Percentiles rank a stretch among this genome's conserved stretches.
Conservation (phyloP, 1,140 invertebrate species). For the Pantala flavescens region DNA sequence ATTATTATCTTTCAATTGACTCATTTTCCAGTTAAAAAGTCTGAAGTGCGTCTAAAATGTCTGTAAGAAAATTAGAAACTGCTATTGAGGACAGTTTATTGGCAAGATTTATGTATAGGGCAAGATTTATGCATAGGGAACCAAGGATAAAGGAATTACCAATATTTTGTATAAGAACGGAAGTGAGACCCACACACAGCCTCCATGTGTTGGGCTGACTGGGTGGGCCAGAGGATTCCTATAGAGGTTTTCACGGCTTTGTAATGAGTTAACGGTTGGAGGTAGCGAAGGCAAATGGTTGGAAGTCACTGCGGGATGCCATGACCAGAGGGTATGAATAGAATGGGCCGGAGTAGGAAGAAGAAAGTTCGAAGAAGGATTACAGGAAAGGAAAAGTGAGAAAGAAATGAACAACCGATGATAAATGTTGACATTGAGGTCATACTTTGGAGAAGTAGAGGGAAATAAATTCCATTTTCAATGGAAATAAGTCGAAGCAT, state of each 20-base stretch:
- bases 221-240: background rate
- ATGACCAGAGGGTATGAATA: background rate
- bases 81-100: too few species aligned
- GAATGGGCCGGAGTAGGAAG: background rate
- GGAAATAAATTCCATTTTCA: too few species aligned
- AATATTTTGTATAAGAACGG: background rate
- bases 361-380: background rate
- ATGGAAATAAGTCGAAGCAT: too few species aligned
- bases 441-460: background rate
- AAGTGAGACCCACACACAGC: background rate
- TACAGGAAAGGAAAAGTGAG: background rate
- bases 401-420: background rate
- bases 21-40: too few species aligned
- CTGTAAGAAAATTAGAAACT: too few species aligned
- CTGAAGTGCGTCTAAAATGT: too few species aligned
- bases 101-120: too few species aligned
- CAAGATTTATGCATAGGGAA: too few species aligned
- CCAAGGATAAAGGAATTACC: background rate
- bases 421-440: background rate
- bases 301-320: background rate
- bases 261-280: background rate
- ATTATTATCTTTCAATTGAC: too few species aligned
- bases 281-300: background rate
- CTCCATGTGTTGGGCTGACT: background rate
- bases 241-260: conserved; percentile 5